These are phyloP conservation scores for Chaitophorus viminalis DNA, from an alignment of 2,888 invertebrate genomes.

Conservation along the genomic window DNA sequence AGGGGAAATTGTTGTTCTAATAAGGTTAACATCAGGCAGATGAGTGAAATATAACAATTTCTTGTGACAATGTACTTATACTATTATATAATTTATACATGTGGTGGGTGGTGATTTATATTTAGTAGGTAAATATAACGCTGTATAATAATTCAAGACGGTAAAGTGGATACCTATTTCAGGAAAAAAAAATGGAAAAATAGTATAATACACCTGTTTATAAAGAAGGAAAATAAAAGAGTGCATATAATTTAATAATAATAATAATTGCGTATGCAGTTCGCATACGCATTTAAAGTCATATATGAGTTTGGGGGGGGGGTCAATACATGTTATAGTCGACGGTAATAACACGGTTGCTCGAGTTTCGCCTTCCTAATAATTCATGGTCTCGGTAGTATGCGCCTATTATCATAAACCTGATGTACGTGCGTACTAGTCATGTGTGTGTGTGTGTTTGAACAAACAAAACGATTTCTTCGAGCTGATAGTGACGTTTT, in stretches of 20 bases:
- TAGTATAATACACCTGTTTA: not conserved
- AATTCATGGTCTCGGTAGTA: slow-evolving; percentile 47
- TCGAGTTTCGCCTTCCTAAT: slow-evolving; percentile 47
- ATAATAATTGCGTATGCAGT: slow-evolving; percentile 56
- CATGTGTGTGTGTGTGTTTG: not conserved
- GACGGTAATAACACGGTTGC: slow-evolving; percentile 53
- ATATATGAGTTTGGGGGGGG: not conserved
- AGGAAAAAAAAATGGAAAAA: not conserved
- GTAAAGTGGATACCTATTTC: not conserved
- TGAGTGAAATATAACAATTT: not conserved
- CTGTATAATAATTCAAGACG: not conserved
- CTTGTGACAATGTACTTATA: not conserved
- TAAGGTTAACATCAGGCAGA: not conserved
- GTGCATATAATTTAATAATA: slow-evolving; percentile 23
- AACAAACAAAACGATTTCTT: slow-evolving; percentile 53
- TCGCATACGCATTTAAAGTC: slow-evolving; percentile 19
- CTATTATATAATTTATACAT: not conserved
- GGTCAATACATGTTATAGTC: slow-evolving; percentile 3
- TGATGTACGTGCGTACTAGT: slow-evolving; percentile 8
- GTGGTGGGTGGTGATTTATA: not conserved
- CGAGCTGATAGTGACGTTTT: slow-evolving; percentile 54
- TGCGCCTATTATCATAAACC: slow-evolving; percentile 33
- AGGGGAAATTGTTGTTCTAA: too few species aligned
- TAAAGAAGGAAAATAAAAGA: not conserved
- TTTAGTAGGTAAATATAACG: not conserved